phyloP scores from a whole-genome alignment of 2,888 invertebrate species.

The Sialis fuliginosa region DNA sequence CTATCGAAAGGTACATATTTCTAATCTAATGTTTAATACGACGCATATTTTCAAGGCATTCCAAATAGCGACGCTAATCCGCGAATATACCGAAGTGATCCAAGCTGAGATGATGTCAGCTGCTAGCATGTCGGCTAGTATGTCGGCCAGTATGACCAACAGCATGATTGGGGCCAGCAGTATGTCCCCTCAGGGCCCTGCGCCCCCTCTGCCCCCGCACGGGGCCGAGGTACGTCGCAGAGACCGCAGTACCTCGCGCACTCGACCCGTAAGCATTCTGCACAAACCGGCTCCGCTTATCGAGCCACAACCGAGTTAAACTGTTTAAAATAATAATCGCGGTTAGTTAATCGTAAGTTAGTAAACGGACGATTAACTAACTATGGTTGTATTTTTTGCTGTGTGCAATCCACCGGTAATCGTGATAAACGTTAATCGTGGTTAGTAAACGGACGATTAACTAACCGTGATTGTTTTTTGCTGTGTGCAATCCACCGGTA shows the following conservation, averaged over 20 bases:
- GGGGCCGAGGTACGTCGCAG: constrained; percentile 1
- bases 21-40: neutral
- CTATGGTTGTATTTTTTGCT: no score
- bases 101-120: constrained; percentile 20
- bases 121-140: constrained; percentile 14
- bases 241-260: constrained; percentile 17
- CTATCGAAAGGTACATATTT: neutral
- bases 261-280: constrained; percentile 31
- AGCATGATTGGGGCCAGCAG: neutral
- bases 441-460: no score
- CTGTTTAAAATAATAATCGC: neutral
- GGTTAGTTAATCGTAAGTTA: no score
- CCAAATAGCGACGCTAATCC: constrained; percentile 81
- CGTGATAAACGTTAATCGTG: no score
- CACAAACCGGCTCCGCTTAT: constrained; percentile 36
- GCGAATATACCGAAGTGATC: constrained; percentile 65
- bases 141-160: constrained; percentile 2
- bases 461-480: no score
- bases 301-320: constrained; percentile 38
- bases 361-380: no score
- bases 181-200: constrained; percentile 3
- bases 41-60: constrained; percentile 44
- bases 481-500: no score
- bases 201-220: neutral
- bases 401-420: no score